A percentile compares a stretch with the other conserved stretches of the same genome.
Conservation (phyloP, 2,888 invertebrate species). For the Balanococcus diminutus region DNA sequence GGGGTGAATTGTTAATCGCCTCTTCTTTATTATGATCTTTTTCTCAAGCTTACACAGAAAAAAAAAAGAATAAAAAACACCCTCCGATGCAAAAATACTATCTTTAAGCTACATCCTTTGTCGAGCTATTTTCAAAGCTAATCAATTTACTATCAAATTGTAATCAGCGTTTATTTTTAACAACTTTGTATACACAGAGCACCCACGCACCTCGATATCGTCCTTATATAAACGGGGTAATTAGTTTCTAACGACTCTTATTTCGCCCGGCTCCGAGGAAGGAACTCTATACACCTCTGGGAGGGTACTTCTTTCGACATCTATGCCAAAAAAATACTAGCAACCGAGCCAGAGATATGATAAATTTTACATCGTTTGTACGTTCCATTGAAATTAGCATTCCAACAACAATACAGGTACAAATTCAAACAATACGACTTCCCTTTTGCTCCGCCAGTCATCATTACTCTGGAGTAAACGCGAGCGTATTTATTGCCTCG, state of each 20-base stretch:
- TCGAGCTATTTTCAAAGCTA: not conserved
- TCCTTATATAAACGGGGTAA: not conserved
- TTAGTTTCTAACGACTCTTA: not conserved
- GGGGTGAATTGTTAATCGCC: not conserved
- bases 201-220: not conserved
- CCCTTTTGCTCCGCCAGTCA: not conserved
- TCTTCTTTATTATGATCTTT: conserved; percentile 21
- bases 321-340: not conserved
- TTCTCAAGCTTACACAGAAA: not conserved
- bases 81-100: not conserved
- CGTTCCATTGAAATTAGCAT: not conserved
- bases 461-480: not conserved
- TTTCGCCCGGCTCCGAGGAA: not conserved
- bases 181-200: not conserved
- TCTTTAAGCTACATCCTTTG: not conserved
- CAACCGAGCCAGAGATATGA: not conserved
- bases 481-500: not conserved
- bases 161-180: conserved; percentile 4
- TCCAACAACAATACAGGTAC: not conserved
- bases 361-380: not conserved
- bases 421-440: not conserved
- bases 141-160: conserved; percentile 16
- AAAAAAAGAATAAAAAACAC: not conserved
- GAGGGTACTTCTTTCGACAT: not conserved
- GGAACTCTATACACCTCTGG: not conserved